Evolutionary conservation across 2,797 vertebrate genomes (phyloP).

Genomic region (Dendrocincla tyrannina): DNA sequence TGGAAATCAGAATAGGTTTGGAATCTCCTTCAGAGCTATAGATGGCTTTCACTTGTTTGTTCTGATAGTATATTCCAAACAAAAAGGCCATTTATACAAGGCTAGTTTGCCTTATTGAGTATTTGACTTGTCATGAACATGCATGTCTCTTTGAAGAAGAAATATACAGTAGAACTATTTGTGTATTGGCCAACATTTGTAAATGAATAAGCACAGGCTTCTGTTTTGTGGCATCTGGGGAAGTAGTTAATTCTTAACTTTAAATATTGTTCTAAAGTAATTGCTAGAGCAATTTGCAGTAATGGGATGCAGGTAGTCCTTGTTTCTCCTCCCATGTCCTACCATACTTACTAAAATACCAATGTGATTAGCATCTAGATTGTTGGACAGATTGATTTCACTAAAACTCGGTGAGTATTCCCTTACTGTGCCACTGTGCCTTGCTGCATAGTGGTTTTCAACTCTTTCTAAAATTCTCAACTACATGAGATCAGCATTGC

Average conservation of each 20-base stretch:
- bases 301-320: not conserved
- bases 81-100: not conserved
- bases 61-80: not conserved
- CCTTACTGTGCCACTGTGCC: not conserved
- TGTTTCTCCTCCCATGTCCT: not conserved
- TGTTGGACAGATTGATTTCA: not conserved
- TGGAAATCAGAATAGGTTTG: not conserved
- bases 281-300: not conserved
- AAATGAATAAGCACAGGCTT: not conserved
- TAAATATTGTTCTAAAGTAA: not conserved
- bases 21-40: not conserved
- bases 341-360: not conserved
- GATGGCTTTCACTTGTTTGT: not conserved
- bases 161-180: not conserved
- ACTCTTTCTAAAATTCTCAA: not conserved
- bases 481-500: fast-evolving
- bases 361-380: not conserved
- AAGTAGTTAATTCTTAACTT: not conserved
- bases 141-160: not conserved
- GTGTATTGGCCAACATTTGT: not conserved
- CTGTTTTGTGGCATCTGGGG: not conserved
- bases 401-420: not conserved
- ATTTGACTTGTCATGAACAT: slow-evolving; percentile 10
- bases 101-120: not conserved
- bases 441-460: not conserved